Evolutionary conservation across 2,888 invertebrate genomes (phyloP).

Genomic region (Penaeus monodon): DNA sequence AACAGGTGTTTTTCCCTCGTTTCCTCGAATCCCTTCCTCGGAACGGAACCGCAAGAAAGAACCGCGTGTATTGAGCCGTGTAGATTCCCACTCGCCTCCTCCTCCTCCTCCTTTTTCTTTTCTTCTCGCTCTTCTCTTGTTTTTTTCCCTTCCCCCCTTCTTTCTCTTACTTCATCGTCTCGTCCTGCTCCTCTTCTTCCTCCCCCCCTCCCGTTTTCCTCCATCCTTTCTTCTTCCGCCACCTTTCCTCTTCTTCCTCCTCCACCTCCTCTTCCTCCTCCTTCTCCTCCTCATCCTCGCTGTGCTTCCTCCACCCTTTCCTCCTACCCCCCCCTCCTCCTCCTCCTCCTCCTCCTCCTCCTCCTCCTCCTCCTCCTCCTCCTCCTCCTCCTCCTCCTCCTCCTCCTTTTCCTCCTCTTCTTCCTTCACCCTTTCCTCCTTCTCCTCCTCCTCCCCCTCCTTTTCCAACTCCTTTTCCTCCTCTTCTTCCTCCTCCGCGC

Average conservation of each 20-base stretch:
- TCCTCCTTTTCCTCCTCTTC: not conserved
- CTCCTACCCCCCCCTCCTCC: not conserved
- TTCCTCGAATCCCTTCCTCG: no score
- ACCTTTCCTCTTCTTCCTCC: not conserved
- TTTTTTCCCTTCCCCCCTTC: no score
- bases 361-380: not conserved
- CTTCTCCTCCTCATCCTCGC: no score
- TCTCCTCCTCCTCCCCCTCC: not conserved
- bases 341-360: not conserved
- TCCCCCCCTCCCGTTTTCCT: not conserved
- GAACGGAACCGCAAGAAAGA: no score
- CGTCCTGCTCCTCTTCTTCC: slow-evolving; percentile 5
- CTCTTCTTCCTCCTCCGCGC: no score
- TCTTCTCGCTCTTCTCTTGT: not conserved
- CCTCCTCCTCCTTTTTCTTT: no score
- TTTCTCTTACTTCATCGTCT: not conserved
- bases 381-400: not conserved
- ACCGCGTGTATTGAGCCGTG: no score
- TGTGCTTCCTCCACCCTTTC: no score
- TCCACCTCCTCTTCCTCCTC: no score
- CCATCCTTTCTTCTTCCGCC: not conserved
- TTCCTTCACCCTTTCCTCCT: not conserved
- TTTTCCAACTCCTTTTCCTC: no score
- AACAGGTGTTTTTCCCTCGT: no score
- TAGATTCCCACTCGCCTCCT: no score